Conservation (phyloP, 2,888 invertebrate genomes). For the Stenodema calcarata region DNA sequence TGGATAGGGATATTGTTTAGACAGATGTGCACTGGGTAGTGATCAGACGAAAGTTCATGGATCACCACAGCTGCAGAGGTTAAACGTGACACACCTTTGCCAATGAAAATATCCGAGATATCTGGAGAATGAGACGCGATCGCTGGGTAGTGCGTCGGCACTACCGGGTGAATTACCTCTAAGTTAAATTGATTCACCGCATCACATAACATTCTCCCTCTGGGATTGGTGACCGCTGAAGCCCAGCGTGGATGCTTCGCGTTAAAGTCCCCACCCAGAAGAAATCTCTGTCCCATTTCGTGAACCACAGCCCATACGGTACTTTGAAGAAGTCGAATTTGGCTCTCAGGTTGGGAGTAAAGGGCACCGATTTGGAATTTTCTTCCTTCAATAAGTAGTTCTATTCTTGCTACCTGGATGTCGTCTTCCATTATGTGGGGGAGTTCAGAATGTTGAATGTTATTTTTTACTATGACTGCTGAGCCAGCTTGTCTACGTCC, state of each 20-base stretch:
- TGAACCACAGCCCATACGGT: neutral
- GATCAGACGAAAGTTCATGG: no score
- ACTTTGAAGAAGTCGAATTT: neutral
- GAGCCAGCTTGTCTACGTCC: neutral
- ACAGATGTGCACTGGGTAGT: no score
- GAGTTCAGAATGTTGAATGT: constrained; percentile 9
- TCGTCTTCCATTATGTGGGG: neutral
- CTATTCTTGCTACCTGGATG: constrained; percentile 28
- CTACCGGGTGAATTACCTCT: neutral
- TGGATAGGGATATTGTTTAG: no score
- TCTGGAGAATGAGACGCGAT: neutral
- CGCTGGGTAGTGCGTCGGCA: neutral
- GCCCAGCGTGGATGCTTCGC: neutral
- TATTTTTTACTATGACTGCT: neutral
- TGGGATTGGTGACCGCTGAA: no score
- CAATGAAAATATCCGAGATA: no score
- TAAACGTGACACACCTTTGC: no score
- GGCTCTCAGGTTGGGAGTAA: neutral
- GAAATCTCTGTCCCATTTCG: no score
- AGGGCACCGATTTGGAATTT: neutral
- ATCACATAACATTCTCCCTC: neutral
- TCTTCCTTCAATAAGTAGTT: neutral
- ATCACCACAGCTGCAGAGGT: no score
- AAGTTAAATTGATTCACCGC: neutral
- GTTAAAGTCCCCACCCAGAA: no score